Evolutionary conservation across 1,140 invertebrate genomes (phyloP), one percentile per base, ranked within the genome.

Genomic region (Octopus bimaculoides): DNA sequence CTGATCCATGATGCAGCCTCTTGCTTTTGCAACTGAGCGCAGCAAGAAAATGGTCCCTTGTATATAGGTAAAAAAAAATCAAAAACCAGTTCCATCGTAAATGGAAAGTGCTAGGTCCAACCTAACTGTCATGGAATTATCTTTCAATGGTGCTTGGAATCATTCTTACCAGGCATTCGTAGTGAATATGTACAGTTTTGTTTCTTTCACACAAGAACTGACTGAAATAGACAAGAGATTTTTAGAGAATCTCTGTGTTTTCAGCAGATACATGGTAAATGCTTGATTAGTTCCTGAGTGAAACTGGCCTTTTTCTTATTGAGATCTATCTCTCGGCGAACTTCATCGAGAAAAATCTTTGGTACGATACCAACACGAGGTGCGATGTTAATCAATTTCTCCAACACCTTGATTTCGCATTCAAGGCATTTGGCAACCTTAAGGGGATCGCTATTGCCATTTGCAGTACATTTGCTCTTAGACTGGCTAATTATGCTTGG

Each of bases 331-430:
- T 71, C 66, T 71, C 17, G 17, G 26, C 26, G 66, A 14, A 71
- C 26, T 14, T 71, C 66, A 71, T 91, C 78, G 91, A 88, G 90
- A 86, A 89, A 90, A 85, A 89, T 85, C 81, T 93, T 91, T 7
- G 94, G 93, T 80, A 96, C 88, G 78, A 93, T 89, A 76, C 95
- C 95, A 87, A 96, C 94, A 82, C 91, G 88, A 80, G 92, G 91
- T 8, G 94, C 92, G 90, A 96, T 94, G 88, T 94, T 92, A 82
- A 96, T 95, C 77, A 96, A 91, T 84, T 94, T 90, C 92, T 95
- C 86, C 52, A 92, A 92, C 88, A 89, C 84, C 8, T 82, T 82
- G 52, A 88, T 88, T 81, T 90, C 85, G 12, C 84, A 79, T 14
- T 14, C 6, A n/a, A 71, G 26, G 6, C 26, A 4, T 71, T 71